A percentile compares a stretch with the other conserved stretches of the same genome.
These are phyloP conservation scores for Agapostemon virescens DNA, from an alignment of 2,888 invertebrate species.

Conservation along the genomic window DNA sequence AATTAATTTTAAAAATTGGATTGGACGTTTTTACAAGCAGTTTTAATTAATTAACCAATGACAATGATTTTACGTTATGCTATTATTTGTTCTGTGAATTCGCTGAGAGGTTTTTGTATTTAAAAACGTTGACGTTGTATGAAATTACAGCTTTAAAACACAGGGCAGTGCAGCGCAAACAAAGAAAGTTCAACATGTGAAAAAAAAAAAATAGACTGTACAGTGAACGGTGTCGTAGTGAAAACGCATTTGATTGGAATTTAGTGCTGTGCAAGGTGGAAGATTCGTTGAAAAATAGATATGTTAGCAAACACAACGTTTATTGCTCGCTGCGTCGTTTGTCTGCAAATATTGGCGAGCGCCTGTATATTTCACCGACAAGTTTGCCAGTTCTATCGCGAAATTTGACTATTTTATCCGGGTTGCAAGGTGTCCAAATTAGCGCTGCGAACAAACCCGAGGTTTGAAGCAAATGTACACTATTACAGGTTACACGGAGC, in stretches of 20 bases:
- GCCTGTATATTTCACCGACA: not conserved
- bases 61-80: not conserved
- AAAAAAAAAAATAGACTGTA: not conserved
- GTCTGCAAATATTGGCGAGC: not conserved
- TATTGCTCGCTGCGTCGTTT: not conserved
- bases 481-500: not conserved
- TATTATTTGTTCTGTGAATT: not conserved
- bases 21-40: not conserved
- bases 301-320: not conserved
- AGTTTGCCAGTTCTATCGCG: not conserved
- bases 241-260: not conserved
- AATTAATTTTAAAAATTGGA: no score
- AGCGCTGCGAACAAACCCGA: not conserved
- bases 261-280: not conserved
- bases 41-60: not conserved
- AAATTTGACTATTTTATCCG: not conserved
- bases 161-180: no score
- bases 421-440: slow-evolving; percentile 8
- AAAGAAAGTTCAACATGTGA: not conserved
- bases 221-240: not conserved
- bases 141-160: not conserved
- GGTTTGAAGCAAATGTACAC: not conserved
- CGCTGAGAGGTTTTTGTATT: not conserved
- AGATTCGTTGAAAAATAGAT: slow-evolving; percentile 4
- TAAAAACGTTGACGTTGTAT: not conserved